Base-by-base conservation (phyloP, 2,888 invertebrate genomes). In the Parthenolecanium corni region DNA sequence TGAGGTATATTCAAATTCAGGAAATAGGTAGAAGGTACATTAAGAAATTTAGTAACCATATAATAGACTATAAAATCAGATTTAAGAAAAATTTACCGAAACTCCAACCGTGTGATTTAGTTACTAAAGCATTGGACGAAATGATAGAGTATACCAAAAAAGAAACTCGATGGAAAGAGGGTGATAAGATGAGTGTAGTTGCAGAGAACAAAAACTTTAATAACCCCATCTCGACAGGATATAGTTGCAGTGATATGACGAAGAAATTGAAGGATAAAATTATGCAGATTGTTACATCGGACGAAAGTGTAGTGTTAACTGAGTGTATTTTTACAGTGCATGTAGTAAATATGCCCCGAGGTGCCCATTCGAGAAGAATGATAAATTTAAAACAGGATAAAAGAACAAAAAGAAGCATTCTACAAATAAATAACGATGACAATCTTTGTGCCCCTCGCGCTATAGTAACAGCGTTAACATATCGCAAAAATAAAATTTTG, bases 231-330 rank as follows among this genome's bases (percentile, higher is more conserved):
- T 57, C 57, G 44, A 57, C 57, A 44, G 57, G 44, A 5, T 57
- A 44, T 57, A 42, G 44, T 23, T 20, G 46, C 23, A 24, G 57
- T 46, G 46, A 57, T 46, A 16, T 23, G 46, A 40, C 46, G 23
- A 2, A n/a, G 46, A 44, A 44, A 14, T 44, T 57, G 21, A 25
- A 58, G 42, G 58, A 25, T n/a, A 47, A 20, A 36, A 51, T 64
- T 40, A n/a, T 36, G 20, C 46, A 42, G 9, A 58, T 64, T 42
- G 38, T 64, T 20, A 49, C 58, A 21, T 64, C 64, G 3, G 52
- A 64, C 42, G 52, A 64, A 58, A 44, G 49, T 18, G n/a, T 64
- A 16, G 64, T 47, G 25, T 24, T 56, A 4, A 64, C 64, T 31
- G 42, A 42, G 6, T 44, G 40, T n/a, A 24, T 12, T 20, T 49